Conservation (phyloP, 2,888 invertebrate species). For the Lithodes maja region DNA sequence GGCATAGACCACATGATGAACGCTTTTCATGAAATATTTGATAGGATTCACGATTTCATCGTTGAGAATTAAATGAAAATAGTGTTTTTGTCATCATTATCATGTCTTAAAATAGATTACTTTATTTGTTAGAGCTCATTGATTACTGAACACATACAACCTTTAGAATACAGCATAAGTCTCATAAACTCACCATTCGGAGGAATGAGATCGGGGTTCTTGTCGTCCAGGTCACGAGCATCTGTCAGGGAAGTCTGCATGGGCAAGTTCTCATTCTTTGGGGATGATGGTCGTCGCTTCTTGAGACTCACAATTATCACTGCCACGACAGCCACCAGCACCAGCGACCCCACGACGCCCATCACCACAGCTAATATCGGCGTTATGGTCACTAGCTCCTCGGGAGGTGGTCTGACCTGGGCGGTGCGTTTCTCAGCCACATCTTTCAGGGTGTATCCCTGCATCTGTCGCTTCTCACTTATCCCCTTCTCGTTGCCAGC, state of each 20-base stretch:
- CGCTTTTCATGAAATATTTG: no score
- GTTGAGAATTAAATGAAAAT: no score
- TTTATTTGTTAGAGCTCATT: no score
- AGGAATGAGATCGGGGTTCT: constrained; percentile 91
- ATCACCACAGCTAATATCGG: constrained; percentile 72
- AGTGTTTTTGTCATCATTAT: no score
- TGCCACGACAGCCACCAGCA: constrained; percentile 72
- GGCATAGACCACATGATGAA: no score
- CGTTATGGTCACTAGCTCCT: constrained; percentile 70
- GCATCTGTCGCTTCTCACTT: constrained; percentile 54
- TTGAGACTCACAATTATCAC: constrained; percentile 71
- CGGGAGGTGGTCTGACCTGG: constrained; percentile 63
- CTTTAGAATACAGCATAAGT: no score
- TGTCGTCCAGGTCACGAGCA: constrained; percentile 81
- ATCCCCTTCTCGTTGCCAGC: constrained; percentile 60
- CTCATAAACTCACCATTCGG: constrained; percentile 77
- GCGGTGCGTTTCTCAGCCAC: constrained; percentile 65
- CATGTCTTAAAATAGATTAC: no score
- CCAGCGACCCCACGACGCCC: constrained; percentile 72
- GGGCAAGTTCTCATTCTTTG: constrained; percentile 47
- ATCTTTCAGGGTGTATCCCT: constrained; percentile 61
- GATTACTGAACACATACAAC: not conserved
- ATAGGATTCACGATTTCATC: no score
- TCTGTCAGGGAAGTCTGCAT: constrained; percentile 59
- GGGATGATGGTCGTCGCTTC: constrained; percentile 50